These are phyloP conservation scores for Oegoconia quadripuncta DNA, from an alignment of 2,888 invertebrate genomes.

Conservation along the genomic window DNA sequence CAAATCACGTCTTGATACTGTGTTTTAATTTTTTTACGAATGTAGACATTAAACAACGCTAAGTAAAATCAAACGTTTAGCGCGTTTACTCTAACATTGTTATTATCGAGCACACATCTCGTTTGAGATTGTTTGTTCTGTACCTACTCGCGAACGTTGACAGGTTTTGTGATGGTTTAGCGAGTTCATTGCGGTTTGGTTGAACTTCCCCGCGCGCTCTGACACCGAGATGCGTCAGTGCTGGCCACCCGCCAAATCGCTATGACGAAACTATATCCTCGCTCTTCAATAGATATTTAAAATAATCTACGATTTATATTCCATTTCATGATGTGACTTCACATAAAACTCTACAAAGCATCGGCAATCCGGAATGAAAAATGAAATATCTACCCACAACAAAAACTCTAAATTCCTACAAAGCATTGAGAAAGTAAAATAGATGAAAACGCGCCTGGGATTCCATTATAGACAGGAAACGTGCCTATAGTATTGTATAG, in stretches of 20 bases:
- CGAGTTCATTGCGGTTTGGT: constrained; percentile 47
- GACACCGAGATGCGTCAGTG: constrained; percentile 26
- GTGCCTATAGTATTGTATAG: constrained; percentile 44
- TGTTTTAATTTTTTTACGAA: background rate
- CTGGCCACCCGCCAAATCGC: constrained; percentile 48
- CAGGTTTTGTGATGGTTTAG: constrained; percentile 31
- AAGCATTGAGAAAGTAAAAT: constrained; percentile 32
- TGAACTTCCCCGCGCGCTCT: constrained; percentile 9
- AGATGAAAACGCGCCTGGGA: constrained; percentile 45
- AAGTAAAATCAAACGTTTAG: constrained; percentile 21
- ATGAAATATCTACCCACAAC: constrained; percentile 4
- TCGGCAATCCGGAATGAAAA: constrained; percentile 10
- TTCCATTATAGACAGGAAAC: constrained; percentile 47
- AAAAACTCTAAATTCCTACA: constrained; percentile 2
- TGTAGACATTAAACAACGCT: constrained; percentile 1
- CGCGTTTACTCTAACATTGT: constrained; percentile 20
- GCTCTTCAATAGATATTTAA: constrained; percentile 17
- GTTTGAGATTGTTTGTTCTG: constrained; percentile 31
- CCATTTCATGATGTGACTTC: constrained; percentile 3
- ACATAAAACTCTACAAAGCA: constrained; percentile 12
- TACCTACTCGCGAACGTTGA: constrained; percentile 37
- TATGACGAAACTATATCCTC: constrained; percentile 44
- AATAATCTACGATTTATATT: constrained; percentile 20
- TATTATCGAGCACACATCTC: constrained; percentile 31
- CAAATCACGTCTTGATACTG: constrained; percentile 28